phyloP scores from a whole-genome alignment of 2,113 vertebrate species.

The Zonotrichia leucophrys region DNA sequence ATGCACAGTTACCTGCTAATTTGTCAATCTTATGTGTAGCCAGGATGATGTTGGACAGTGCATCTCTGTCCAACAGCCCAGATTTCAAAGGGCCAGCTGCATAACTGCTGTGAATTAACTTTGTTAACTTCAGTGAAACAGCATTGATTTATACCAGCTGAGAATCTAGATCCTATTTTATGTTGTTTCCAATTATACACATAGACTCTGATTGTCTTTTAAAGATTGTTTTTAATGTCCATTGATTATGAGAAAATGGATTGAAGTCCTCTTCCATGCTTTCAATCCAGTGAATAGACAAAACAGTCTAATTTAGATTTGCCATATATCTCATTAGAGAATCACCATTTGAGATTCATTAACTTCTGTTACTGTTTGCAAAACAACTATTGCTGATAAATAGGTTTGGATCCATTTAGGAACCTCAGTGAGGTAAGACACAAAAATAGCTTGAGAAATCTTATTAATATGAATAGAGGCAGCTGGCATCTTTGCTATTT shows the following conservation, averaged over 20 bases:
- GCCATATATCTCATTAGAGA: conserved; percentile 11
- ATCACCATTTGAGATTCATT: conserved; percentile 37
- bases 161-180: background rate
- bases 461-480: conserved; percentile 53
- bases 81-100: background rate
- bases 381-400: conserved; percentile 32
- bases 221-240: background rate
- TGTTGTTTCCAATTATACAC: background rate
- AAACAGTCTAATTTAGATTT: background rate
- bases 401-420: conserved; percentile 11
- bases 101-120: background rate
- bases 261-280: background rate
- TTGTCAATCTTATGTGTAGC: background rate
- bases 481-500: conserved; percentile 43
- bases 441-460: conserved; percentile 33
- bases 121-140: background rate
- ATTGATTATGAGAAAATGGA: background rate
- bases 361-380: conserved; percentile 39
- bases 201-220: background rate
- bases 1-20: background rate
- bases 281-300: background rate
- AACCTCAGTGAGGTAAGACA: conserved; percentile 28
- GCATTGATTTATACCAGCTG: background rate
- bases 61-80: background rate
- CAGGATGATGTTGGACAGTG: background rate